Percentiles rank a stretch among this genome's conserved stretches.
Evolutionary conservation across 1,140 invertebrate species (phyloP).

Genomic region (Eurosta solidaginis): DNA sequence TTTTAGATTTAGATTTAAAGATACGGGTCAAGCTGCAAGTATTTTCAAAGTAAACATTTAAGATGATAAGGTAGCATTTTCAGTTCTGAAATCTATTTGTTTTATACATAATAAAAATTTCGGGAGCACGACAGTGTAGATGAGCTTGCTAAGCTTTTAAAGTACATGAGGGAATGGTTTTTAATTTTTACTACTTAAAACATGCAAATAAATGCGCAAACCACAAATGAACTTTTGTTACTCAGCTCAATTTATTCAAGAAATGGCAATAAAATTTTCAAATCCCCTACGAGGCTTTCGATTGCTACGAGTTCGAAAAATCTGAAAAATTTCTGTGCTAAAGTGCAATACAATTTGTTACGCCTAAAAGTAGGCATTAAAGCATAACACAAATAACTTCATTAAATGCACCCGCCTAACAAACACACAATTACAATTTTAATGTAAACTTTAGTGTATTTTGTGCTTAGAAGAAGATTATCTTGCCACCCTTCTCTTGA

Average conservation of each 20-base stretch:
- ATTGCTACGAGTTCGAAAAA: not conserved
- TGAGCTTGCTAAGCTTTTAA: too few relatives aligned
- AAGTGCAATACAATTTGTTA: constrained; percentile 8
- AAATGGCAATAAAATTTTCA: not conserved
- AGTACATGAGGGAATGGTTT: too few relatives aligned
- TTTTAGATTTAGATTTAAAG: too few relatives aligned
- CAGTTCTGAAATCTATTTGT: too few relatives aligned
- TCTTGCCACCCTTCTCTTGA: too few relatives aligned
- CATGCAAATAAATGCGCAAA: not conserved
- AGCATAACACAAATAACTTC: not conserved
- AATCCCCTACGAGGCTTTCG: not conserved
- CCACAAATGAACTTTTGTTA: not conserved
- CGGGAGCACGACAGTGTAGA: too few relatives aligned
- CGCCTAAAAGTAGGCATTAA: not conserved
- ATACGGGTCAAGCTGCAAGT: too few relatives aligned
- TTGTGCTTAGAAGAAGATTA: not conserved
- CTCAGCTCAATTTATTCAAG: not conserved
- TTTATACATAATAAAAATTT: too few relatives aligned
- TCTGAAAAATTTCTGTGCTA: not conserved
- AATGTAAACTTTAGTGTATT: not conserved
- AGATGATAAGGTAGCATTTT: too few relatives aligned
- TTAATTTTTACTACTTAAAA: too few relatives aligned
- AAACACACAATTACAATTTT: not conserved
- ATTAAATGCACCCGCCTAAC: not conserved
- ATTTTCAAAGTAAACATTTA: too few relatives aligned